Evolutionary conservation across 2,797 vertebrate species (phyloP), one percentile per base, ranked within the genome.

Genomic region (Hozukius guyotensis): DNA sequence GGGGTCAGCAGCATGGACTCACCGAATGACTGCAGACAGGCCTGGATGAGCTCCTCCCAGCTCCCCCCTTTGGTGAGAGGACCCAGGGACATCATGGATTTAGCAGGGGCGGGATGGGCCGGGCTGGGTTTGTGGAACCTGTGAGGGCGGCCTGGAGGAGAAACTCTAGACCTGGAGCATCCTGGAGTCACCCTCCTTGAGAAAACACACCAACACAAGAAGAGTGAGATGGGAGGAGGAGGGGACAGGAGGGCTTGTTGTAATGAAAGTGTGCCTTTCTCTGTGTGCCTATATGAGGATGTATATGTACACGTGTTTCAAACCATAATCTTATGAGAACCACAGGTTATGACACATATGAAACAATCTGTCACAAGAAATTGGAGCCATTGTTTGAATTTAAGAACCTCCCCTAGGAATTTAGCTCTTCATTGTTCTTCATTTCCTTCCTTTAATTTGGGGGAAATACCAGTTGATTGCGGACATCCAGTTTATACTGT

Each of bases 21-120:
- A 99, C 98, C 98, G 25, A 99, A 99, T 76, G 94, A 96, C 65
- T 98, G 97, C 92, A 99, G 94, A 80, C 98, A 98, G 87, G 96
- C 95, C 87, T 98, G 97, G 88, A 99, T 96, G 78, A 99, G 96
- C 84, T 98, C 97, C 87, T 99, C 97, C 95, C 98, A 95, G 93
- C 95, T 98, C 61, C 96, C 97, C 80, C 97, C 98, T 86, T 98
- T 99, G 89, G 96, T 94, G 55, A 98, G 93, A 77, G 96, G 96
- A 76, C 98, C 98, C 91, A 97, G 84, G 0, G 97, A 93, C 94
- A 97, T 96, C 92, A 95, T 96, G 69, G 95, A 87, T 85, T 93
- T 96, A 70, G 93, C 92, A 4, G 95, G 94, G 85, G 93, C 90
- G 85, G 94, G 94, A 77, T 96, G 96, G 66, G 94, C 91, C 61